Base-by-base conservation (phyloP, 1,140 invertebrate species). In the Drosophila navojoa region DNA sequence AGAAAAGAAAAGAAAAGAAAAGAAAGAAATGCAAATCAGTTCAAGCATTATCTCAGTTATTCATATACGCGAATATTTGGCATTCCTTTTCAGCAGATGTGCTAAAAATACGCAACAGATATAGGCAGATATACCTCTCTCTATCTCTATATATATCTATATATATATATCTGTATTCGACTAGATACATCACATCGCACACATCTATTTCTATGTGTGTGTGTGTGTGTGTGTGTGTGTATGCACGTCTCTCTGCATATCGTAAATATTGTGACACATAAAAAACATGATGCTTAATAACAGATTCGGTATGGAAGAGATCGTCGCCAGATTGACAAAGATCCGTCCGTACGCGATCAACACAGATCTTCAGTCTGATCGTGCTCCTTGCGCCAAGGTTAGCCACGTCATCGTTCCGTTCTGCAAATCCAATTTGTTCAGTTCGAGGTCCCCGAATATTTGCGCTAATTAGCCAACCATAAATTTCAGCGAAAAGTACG, bases 191-290 rank as follows among this genome's bases (percentile, higher is more conserved):
- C 27, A 32, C 32, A 32, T 9, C 32, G 10, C 6, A 32, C 32
- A 54, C 35, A 52, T 45, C 62, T 25, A 22, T 55, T 16, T 70
- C 35, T 22, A 27, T 13, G 32, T n/a, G n/a, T 22, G 19, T 22
- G 19, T 22, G 19, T 22, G 19, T 22, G 19, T 22, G 19, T 22
- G 19, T 53, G 3, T 63, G 15, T 5, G 29, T 10, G 19, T 32
- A 32, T 32, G 32, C 32, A 32, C 42, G 22, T 5, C 4, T 54
- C 9, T 71, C 52, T 70, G 67, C 69, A 68, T 69, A 84, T 77
- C 80, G 67, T 62, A 72, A 77, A 77, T 67, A 76, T 78, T 73
- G 82, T 85, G 79, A 73, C 68, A 79, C 71, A 86, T 82, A 89
- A 79, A 72, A 62, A 63, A 61, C 54, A 72, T 60, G 57, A 13